Percentiles rank a stretch among this genome's conserved stretches.
Evolutionary conservation across 1,140 invertebrate genomes (phyloP).

Genomic region (Pentalonia nigronervosa): DNA sequence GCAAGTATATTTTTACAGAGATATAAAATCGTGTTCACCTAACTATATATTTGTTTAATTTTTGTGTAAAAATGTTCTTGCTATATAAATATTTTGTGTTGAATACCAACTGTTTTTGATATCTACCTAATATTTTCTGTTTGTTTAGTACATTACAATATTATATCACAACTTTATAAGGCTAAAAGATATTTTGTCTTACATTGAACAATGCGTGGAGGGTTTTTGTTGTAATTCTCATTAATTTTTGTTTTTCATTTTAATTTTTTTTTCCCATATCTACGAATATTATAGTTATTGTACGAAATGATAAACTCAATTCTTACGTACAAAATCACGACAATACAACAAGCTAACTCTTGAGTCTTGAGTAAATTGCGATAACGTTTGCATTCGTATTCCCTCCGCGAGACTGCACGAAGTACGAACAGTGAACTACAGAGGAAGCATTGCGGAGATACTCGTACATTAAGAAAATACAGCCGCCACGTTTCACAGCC

Average conservation of each 20-base stretch:
- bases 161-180: not conserved
- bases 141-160: not conserved
- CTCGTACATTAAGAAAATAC: no score
- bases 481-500: no score
- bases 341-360: no score
- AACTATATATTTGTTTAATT: not conserved
- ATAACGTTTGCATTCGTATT: no score
- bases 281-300: no score
- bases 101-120: not conserved
- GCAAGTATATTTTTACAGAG: not conserved
- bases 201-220: not conserved
- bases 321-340: no score
- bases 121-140: not conserved
- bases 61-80: not conserved
- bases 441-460: no score
- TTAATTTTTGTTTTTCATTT: not conserved
- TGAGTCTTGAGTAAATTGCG: no score
- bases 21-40: not conserved
- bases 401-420: no score
- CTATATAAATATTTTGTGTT: not conserved
- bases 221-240: not conserved
- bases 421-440: no score
- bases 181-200: not conserved
- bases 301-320: no score
- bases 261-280: no score